Conservation (phyloP, 2,888 invertebrate genomes). For the Alloscopus bannaensis region DNA sequence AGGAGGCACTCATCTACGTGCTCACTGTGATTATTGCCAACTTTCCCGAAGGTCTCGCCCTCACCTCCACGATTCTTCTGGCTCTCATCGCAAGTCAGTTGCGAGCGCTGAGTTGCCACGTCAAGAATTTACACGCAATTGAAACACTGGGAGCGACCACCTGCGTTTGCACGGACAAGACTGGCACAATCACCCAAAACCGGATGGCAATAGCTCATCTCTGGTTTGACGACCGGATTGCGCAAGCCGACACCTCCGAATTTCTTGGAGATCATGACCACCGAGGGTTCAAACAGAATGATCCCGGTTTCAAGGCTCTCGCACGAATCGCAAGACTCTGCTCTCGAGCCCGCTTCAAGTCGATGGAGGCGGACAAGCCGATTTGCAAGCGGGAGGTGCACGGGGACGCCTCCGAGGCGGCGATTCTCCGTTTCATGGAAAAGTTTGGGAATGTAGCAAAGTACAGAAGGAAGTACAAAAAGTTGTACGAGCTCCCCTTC, state of each 20-base stretch:
- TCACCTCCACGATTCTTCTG: constrained; percentile 68
- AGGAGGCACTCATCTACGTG: constrained; percentile 49
- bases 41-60: constrained; percentile 69
- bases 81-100: constrained; percentile 66
- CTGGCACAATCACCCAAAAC: constrained; percentile 71
- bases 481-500: constrained; percentile 71
- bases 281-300: constrained; percentile 33
- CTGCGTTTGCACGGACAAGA: constrained; percentile 69
- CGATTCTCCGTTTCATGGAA: constrained; percentile 68
- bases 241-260: constrained; percentile 63
- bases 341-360: constrained; percentile 64
- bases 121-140: constrained; percentile 69
- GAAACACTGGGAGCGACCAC: constrained; percentile 67
- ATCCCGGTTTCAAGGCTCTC: constrained; percentile 65
- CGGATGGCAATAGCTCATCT: constrained; percentile 59
- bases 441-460: constrained; percentile 63
- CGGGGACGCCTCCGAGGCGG: constrained; percentile 68
- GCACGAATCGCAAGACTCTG: constrained; percentile 66
- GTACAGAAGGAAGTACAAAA: constrained; percentile 65
- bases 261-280: constrained; percentile 33
- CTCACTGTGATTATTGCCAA: constrained; percentile 69
- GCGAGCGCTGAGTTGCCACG: constrained; percentile 59
- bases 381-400: constrained; percentile 60
- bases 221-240: constrained; percentile 59
- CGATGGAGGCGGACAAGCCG: constrained; percentile 55